Evolutionary conservation across 2,113 vertebrate genomes (phyloP).

Genomic region (Procavia capensis): DNA sequence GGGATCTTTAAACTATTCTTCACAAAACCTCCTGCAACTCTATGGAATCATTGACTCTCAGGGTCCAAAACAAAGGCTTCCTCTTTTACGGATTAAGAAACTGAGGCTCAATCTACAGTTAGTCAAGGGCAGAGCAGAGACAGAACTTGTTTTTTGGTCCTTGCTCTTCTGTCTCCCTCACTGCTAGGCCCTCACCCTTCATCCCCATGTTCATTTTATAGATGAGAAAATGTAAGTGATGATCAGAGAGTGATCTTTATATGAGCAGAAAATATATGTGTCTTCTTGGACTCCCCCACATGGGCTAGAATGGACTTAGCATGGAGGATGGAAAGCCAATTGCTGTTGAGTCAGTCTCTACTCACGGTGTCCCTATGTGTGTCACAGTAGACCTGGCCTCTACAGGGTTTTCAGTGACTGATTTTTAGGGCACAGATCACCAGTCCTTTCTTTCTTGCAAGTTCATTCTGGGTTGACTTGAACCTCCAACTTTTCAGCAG

Average conservation of each 20-base stretch:
- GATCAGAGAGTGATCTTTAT: background rate
- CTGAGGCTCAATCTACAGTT: fast-evolving
- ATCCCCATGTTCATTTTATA: background rate
- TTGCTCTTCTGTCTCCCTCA: background rate
- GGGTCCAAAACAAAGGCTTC: background rate
- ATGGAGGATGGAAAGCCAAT: background rate
- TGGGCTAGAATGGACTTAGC: too few species aligned
- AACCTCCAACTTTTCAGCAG: background rate
- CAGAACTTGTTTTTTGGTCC: background rate
- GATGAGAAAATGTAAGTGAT: background rate
- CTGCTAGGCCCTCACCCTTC: background rate
- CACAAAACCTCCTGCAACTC: background rate
- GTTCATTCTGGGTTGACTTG: background rate
- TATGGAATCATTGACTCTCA: background rate
- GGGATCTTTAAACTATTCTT: background rate
- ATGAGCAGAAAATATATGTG: background rate
- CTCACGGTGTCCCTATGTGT: background rate
- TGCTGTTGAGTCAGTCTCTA: background rate
- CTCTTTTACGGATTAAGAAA: background rate
- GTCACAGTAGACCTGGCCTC: background rate
- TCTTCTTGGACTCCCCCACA: background rate
- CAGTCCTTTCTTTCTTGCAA: background rate
- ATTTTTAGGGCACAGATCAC: background rate
- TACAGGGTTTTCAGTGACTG: background rate
- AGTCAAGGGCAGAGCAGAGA: fast-evolving